phyloP scores from a whole-genome alignment of 2,888 invertebrate genomes.

The Xiphydria camelus region DNA sequence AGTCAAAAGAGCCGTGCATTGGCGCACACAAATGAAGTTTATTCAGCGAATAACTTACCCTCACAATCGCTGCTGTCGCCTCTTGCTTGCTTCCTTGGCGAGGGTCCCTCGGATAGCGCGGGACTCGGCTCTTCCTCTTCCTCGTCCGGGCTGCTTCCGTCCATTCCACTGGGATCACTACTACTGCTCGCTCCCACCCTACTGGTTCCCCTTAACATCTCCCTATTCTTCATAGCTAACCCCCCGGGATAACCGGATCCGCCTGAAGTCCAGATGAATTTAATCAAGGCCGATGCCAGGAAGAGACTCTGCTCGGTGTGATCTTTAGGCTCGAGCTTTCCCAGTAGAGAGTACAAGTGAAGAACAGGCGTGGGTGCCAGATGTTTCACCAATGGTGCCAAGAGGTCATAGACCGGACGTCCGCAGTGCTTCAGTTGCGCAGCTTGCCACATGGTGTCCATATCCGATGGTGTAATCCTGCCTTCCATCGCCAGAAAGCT shows the following conservation, averaged over 20 bases:
- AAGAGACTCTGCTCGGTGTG: slow-evolving; percentile 92
- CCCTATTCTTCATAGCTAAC: slow-evolving; percentile 44
- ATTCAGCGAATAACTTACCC: slow-evolving; percentile 28
- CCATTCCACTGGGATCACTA: slow-evolving; percentile 51
- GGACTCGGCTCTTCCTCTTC: slow-evolving; percentile 54
- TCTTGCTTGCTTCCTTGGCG: slow-evolving; percentile 67
- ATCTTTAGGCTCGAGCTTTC: slow-evolving; percentile 84
- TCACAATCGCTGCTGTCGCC: slow-evolving; percentile 49
- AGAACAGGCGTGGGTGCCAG: slow-evolving; percentile 85
- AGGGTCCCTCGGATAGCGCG: slow-evolving; percentile 60
- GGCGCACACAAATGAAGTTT: no score
- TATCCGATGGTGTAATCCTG: slow-evolving; percentile 85
- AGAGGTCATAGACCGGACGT: slow-evolving; percentile 87
- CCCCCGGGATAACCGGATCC: slow-evolving; percentile 52
- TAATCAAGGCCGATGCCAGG: slow-evolving; percentile 85
- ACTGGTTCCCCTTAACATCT: slow-evolving; percentile 39
- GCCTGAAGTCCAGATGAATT: slow-evolving; percentile 87
- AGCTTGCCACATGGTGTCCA: slow-evolving; percentile 93
- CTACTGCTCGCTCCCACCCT: slow-evolving; percentile 52
- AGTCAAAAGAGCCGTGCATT: no score
- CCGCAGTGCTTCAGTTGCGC: slow-evolving; percentile 94
- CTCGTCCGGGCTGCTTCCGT: slow-evolving; percentile 50
- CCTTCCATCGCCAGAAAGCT: slow-evolving; percentile 93
- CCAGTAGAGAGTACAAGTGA: slow-evolving; percentile 85
- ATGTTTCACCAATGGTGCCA: slow-evolving; percentile 89